Evolutionary conservation across 2,888 invertebrate genomes (phyloP), one percentile per base, ranked within the genome.

Genomic region (Dioctria rufipes): DNA sequence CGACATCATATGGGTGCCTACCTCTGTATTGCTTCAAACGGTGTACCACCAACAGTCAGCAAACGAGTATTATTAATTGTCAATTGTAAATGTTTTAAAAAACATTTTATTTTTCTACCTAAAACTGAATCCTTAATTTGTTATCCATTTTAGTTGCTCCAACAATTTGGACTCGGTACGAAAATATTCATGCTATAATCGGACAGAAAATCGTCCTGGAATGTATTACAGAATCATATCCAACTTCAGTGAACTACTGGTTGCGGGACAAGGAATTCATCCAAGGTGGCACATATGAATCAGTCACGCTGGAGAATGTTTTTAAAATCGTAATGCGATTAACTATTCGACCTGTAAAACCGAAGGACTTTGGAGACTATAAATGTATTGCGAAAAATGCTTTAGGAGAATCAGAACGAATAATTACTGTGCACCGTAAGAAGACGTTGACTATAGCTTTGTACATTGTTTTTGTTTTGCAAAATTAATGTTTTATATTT

Each of bases 371-470:
- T 86, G 95, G 95, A 40, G 92, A 93, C 73, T 95, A 95, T 89
- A 94, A 94, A 88, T 95, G 95, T 88, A 92, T 95, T 83, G 94
- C 95, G 42, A 95, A 95, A 89, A 95, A 96, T 88, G 92, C 94
- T 2, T 89, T 95, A 39, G 95, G 95, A 6, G 94, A 95, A 86
- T 87, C 87, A 8, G 87, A 88, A 81, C 87, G 86, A 73, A 86
- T 84, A 39, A 88, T 89, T 5, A 82, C 82, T 42, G 78, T 85
- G 5, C 73, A 80, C 73, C 82, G 84, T 84, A 81, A 83, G 83
- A 42, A 25, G 25, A 25, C 2, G 25, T 25, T 25, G 25, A 25
- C 25, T 25, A 25, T 25, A 25, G 25, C 3, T 43, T 5, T 46
- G 37, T n/a, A 4, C 9, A 46, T 46, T 46, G 5, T 46, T 46